Conservation (phyloP, 2,797 vertebrate species). For the Prionace glauca region DNA sequence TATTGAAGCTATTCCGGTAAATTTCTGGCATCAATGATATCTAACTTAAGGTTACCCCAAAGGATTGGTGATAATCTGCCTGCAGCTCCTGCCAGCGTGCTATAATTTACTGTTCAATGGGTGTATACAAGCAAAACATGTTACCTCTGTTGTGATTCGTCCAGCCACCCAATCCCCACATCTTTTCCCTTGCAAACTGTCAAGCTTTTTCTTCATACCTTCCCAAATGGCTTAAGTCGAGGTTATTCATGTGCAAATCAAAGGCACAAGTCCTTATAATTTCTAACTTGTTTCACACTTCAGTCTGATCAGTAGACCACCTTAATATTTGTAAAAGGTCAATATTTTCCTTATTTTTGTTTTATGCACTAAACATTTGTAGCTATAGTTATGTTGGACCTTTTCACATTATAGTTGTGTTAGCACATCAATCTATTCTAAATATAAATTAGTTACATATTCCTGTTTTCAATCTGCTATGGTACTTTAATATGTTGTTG, state of each 20-base stretch:
- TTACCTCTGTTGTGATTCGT: not conserved
- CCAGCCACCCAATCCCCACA: not conserved
- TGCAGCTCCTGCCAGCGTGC: not conserved
- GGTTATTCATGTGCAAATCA: not conserved
- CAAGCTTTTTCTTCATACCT: not conserved
- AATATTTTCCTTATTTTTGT: slow-evolving; percentile 1
- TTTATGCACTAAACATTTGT: not conserved
- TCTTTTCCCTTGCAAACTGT: not conserved
- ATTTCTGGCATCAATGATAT: not conserved
- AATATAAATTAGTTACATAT: not conserved
- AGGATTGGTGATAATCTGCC: not conserved
- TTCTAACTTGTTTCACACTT: not conserved
- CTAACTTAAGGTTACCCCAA: not conserved
- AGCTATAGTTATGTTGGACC: not conserved
- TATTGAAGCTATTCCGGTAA: not conserved
- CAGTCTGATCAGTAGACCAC: not conserved
- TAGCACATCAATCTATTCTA: not conserved
- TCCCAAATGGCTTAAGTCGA: not conserved
- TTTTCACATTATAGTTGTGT: not conserved
- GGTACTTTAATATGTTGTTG: not conserved
- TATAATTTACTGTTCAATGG: not conserved
- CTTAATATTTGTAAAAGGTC: not conserved
- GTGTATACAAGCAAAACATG: not conserved
- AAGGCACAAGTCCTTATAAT: not conserved
- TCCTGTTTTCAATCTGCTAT: not conserved